Conservation (phyloP, 2,888 invertebrate genomes). For the Polydrusus tereticollis region DNA sequence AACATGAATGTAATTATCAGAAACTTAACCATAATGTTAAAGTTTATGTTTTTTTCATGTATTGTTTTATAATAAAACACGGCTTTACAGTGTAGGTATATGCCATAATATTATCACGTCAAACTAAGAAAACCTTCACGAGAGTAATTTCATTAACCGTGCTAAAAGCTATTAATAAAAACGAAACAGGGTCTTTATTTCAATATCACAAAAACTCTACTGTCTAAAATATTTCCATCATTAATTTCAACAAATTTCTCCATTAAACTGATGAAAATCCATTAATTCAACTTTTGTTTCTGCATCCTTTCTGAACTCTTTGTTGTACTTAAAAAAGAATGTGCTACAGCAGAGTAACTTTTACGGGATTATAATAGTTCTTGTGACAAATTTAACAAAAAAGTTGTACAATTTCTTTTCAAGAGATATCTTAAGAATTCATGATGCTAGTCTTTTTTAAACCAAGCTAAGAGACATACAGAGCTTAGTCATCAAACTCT, state of each 20-base stretch:
- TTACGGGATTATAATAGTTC: neutral
- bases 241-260: constrained; percentile 17
- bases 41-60: too few relatives aligned
- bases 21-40: too few relatives aligned
- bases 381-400: neutral
- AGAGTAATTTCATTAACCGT: neutral
- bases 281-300: constrained; percentile 12
- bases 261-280: constrained; percentile 8
- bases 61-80: too few relatives aligned
- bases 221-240: constrained; percentile 8
- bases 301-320: neutral
- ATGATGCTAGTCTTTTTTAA: too few relatives aligned
- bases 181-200: constrained; percentile 5
- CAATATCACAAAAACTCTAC: constrained; percentile 1
- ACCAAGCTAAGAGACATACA: too few relatives aligned
- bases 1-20: too few relatives aligned
- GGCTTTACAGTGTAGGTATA: neutral
- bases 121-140: neutral
- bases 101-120: neutral
- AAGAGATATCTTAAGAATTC: neutral
- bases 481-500: too few relatives aligned
- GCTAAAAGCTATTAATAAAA: neutral
- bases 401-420: neutral
- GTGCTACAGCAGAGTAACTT: neutral
- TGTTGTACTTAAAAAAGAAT: constrained; percentile 1